Base-by-base conservation (phyloP, 2,888 invertebrate genomes). In the Temnothorax rugatulus region DNA sequence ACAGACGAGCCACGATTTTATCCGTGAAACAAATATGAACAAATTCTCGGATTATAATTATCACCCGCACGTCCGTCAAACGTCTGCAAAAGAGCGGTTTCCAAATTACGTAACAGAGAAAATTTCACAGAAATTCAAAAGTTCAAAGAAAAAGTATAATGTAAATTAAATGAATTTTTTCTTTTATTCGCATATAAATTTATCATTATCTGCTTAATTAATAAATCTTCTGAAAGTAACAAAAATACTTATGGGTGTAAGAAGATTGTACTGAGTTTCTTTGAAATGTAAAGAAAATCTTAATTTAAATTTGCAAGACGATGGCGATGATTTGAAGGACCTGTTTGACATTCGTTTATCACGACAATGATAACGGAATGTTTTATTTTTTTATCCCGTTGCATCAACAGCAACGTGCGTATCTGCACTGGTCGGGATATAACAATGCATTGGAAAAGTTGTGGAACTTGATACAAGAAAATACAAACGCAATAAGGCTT, bases 11-110 rank as follows among this genome's bases (percentile, higher is more conserved):
- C 57, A 15, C 21, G 57, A 69, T 79, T 69, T 79, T 69, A 79
- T 57, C 34, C 47, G 21, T 4, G 47, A 34, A 15, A 47, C 47
- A 44, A 69, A 57, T 34, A 34, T 21, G 69, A 21, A n/a, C n/a
- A 59, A 69, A 79, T 79, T 34, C 69, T 41, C 44, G 47, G 47
- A 69, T 79, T 79, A 79, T 34, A 59, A 69, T 79, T 69, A 69
- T 59, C 21, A 13, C 5, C 29, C 34, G 29, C 47, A 34, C 7
- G n/a, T 77, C 29, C 29, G 63, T 57, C 47, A 79, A n/a, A 47
- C 15, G 8, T 44, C 13, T 21, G 15, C 34, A 69, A 47, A 57
- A 47, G 7, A 68, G 11, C 15, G 21, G 0, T 71, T 71, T 8
- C 8, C 2, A 25, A 52, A 64, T 76, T 41, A 21, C 21, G 29